These are phyloP conservation scores for Coregonus ussuriensis DNA, from an alignment of 2,797 vertebrate species.

Conservation along the genomic window DNA sequence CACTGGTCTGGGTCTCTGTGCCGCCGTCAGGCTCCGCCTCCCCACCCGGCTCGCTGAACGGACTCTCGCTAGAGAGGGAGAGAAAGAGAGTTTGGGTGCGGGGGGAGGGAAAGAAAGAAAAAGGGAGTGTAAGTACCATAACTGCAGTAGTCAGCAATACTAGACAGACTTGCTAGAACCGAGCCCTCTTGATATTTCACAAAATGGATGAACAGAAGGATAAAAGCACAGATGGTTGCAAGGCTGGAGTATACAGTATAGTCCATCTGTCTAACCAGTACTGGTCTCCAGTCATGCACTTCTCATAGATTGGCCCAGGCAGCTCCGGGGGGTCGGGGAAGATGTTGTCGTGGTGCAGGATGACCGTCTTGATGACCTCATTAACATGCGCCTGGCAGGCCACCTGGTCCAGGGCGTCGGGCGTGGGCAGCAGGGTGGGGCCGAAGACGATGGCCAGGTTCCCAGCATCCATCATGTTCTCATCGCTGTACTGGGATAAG, in stretches of 20 bases:
- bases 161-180: conserved; percentile 15
- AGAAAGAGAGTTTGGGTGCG: not conserved
- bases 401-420: conserved; percentile 95
- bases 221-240: conserved; percentile 22
- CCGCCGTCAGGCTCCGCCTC: conserved; percentile 92
- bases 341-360: conserved; percentile 96
- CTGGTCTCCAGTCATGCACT: conserved; percentile 97
- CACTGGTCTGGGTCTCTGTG: conserved; percentile 94
- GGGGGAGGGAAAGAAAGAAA: not conserved
- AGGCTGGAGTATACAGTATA: not conserved
- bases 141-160: conserved; percentile 24
- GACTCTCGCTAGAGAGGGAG: conserved; percentile 85
- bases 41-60: conserved; percentile 96
- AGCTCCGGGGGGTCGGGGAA: conserved; percentile 96
- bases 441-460: conserved; percentile 98
- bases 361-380: conserved; percentile 97
- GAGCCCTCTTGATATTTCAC: conserved; percentile 25
- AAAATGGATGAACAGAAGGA: conserved; percentile 38
- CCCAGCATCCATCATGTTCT: conserved; percentile 99
- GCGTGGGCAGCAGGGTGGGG: conserved; percentile 95
- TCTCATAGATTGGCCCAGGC: conserved; percentile 96
- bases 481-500: conserved; percentile 97
- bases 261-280: conserved; percentile 88
- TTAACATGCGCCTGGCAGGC: conserved; percentile 98
- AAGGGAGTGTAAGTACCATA: not conserved